phyloP scores from a whole-genome alignment of 2,888 invertebrate species.

The Archaeoteleia sp. region DNA sequence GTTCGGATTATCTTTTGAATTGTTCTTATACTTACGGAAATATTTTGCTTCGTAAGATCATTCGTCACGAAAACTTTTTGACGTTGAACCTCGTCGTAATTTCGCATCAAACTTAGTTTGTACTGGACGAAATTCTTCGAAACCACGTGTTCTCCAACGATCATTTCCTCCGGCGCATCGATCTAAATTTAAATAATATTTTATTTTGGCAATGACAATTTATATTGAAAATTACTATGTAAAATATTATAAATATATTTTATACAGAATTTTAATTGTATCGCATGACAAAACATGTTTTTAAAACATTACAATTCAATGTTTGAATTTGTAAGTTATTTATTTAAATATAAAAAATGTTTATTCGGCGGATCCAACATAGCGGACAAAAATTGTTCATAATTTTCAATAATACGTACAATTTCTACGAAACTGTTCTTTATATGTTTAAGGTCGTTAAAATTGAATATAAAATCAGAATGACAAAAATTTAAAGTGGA shows the following conservation, averaged over 20 bases:
- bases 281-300: no score
- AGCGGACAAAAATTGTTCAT: no score
- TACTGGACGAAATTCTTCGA: constrained; percentile 63
- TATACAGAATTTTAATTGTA: neutral
- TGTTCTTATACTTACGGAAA: constrained; percentile 63
- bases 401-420: constrained; percentile 1
- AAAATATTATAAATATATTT: constrained; percentile 9
- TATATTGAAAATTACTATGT: constrained; percentile 6
- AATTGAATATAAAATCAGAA: no score
- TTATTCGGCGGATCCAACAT: no score
- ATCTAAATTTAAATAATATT: no score
- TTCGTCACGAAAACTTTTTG: constrained; percentile 68
- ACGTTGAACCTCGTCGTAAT: constrained; percentile 69
- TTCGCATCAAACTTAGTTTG: constrained; percentile 66
- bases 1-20: neutral
- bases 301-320: no score
- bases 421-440: no score
- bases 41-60: constrained; percentile 70
- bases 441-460: no score
- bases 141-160: constrained; percentile 61
- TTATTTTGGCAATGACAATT: constrained; percentile 49
- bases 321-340: no score
- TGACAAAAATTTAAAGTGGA: no score
- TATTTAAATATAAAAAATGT: no score
- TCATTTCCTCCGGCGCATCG: constrained; percentile 68